Base-by-base conservation (phyloP, 2,888 invertebrate species). In the Macrophya annulata region DNA sequence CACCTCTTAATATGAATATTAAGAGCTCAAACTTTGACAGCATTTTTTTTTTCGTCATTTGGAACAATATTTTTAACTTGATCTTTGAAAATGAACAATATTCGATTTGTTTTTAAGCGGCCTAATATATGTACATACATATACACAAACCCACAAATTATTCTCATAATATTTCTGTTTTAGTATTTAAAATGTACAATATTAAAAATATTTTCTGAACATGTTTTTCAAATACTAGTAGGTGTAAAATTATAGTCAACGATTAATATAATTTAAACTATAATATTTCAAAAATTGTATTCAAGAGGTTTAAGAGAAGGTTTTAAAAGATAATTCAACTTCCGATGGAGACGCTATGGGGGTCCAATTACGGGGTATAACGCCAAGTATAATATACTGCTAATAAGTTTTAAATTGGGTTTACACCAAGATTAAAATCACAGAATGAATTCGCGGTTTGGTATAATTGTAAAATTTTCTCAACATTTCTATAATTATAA, bases 341-440 rank as follows among this genome's bases (percentile, higher is more conserved):
- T 68, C 37, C 37, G 68, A 25, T 15, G 37, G 31, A 31, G 4
- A 17, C 37, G 31, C 68, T 15, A 17, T 31, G 17, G 68, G 37
- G 37, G 68, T 68, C 68, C 68, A 68, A 68, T 68, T 68, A 37
- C 37, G 68, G 17, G 17, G 68, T 31, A 31, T 31, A 68, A 68
- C 37, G 17, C 37, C 37, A 17, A 8, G 68, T 25, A 37, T 68
- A 68, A 68, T 68, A 68, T 68, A 37, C 68, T 68, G 68, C 68
- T 68, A 37, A 68, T 37, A 12, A 68, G 68, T 37, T 68, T 10
- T 68, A 68, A 68, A 68, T 68, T 68, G 8, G 68, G 31, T 68
- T 31, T 68, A 68, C 15, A 25, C 15, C 0, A 37, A 68, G 31
- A 68, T 68, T 68, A 68, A 62, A 68, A 68, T 68, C 37, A 31